Conservation (phyloP, 1,140 invertebrate genomes). For the Aphelinus atriplicis region DNA sequence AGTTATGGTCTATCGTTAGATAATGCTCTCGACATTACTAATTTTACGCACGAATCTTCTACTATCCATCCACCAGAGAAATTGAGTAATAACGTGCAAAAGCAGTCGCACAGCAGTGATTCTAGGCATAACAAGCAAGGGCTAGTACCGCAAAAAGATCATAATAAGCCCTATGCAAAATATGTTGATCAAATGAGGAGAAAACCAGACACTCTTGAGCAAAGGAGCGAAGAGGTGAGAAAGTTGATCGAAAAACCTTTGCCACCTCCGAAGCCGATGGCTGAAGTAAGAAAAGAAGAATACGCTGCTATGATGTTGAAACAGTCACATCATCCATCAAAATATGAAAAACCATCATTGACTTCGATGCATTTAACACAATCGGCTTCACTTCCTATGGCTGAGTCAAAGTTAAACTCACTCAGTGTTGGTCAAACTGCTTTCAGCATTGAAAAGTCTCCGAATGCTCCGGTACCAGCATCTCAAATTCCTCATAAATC, state of each 20-base stretch:
- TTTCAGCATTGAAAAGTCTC: conserved; percentile 48
- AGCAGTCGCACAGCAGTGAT: conserved; percentile 48
- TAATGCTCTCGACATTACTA: neutral
- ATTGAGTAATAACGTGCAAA: conserved; percentile 51
- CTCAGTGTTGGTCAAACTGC: conserved; percentile 38
- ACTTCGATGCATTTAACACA: conserved; percentile 29
- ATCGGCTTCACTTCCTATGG: conserved; percentile 24
- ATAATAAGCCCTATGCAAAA: conserved; percentile 53
- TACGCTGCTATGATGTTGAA: conserved; percentile 56
- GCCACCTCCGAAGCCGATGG: conserved; percentile 49
- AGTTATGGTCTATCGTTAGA: conserved; percentile 11
- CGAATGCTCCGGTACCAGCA: conserved; percentile 35
- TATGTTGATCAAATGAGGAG: conserved; percentile 49
- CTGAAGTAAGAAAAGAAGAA: conserved; percentile 53
- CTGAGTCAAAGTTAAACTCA: neutral
- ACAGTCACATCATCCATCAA: conserved; percentile 52
- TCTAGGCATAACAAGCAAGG: conserved; percentile 48
- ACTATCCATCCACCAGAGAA: conserved; percentile 49
- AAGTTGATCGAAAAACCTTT: conserved; percentile 60
- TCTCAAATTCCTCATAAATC: conserved; percentile 42
- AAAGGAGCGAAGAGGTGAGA: conserved; percentile 58
- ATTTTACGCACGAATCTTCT: conserved; percentile 34
- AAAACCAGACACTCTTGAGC: conserved; percentile 53
- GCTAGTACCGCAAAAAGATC: conserved; percentile 52
- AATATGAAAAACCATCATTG: conserved; percentile 49